Conservation (phyloP, 2,888 invertebrate species). For the Pseudoips prasinana region DNA sequence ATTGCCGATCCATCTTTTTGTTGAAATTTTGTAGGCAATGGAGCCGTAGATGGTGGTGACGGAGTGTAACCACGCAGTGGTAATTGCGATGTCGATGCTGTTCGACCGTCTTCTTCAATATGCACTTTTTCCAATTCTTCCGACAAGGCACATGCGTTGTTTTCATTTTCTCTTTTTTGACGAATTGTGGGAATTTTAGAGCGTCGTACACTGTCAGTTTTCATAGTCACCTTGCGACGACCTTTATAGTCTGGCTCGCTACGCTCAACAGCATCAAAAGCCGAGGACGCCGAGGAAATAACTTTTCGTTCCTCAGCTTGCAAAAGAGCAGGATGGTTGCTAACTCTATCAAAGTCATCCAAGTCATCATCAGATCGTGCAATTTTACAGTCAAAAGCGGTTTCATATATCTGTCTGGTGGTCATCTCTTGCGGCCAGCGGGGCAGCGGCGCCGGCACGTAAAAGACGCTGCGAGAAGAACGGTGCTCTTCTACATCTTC, state of each 20-base stretch:
- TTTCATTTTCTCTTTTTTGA: slow-evolving; percentile 73
- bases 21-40: slow-evolving; percentile 90
- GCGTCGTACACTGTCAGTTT: slow-evolving; percentile 79
- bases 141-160: slow-evolving; percentile 62
- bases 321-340: slow-evolving; percentile 89
- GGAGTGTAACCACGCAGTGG: slow-evolving; percentile 88
- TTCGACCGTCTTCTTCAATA: slow-evolving; percentile 81
- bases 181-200: slow-evolving; percentile 84
- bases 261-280: slow-evolving; percentile 75
- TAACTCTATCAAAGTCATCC: slow-evolving; percentile 90
- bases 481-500: slow-evolving; percentile 86
- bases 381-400: slow-evolving; percentile 94
- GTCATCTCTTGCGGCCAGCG: slow-evolving; percentile 84
- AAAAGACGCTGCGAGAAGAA: slow-evolving; percentile 85
- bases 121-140: slow-evolving; percentile 85
- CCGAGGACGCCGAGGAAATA: slow-evolving; percentile 75
- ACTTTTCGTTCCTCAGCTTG: slow-evolving; percentile 78
- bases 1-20: slow-evolving; percentile 86
- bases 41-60: slow-evolving; percentile 92
- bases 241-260: slow-evolving; percentile 78
- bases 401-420: slow-evolving; percentile 91
- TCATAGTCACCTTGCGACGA: slow-evolving; percentile 80
- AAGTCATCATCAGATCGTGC: slow-evolving; percentile 90
- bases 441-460: slow-evolving; percentile 86
- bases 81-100: slow-evolving; percentile 82